phyloP scores from a whole-genome alignment of 2,113 vertebrate genomes.

The Ophthalmolycus amberensis region DNA sequence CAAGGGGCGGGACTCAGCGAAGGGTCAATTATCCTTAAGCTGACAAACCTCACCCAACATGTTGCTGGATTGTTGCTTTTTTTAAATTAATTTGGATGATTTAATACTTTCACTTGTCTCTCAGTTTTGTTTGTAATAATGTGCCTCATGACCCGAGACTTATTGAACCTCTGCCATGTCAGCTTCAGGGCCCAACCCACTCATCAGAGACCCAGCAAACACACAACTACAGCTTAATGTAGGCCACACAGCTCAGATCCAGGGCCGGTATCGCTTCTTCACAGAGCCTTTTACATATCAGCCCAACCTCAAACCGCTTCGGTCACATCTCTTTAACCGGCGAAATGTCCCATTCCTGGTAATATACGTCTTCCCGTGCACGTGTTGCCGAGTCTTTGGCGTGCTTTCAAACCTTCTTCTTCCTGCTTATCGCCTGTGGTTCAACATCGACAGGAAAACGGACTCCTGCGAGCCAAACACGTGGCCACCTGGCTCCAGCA shows the following conservation, averaged over 20 bases:
- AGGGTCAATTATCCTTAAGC: slow-evolving; percentile 37
- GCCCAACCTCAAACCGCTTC: slow-evolving; percentile 31
- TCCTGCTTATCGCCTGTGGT: slow-evolving; percentile 61
- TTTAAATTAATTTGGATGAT: slow-evolving; percentile 23
- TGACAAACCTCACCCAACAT: slow-evolving; percentile 57
- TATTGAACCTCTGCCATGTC: slow-evolving; percentile 29
- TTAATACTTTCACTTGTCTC: slow-evolving; percentile 23
- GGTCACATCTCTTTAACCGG: slow-evolving; percentile 19
- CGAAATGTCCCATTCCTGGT: slow-evolving; percentile 52
- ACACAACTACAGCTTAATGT: slow-evolving; percentile 3
- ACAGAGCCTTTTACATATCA: slow-evolving; percentile 34
- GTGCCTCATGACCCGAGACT: not conserved
- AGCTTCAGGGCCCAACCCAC: slow-evolving; percentile 27
- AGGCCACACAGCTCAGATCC: slow-evolving; percentile 6
- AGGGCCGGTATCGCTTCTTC: slow-evolving; percentile 18
- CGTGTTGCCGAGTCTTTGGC: slow-evolving; percentile 51
- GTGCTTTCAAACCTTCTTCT: slow-evolving; percentile 18
- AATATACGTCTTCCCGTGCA: slow-evolving; percentile 37
- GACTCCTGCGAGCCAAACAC: slow-evolving; percentile 67
- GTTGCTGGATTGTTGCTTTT: slow-evolving; percentile 19
- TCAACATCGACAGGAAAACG: slow-evolving; percentile 54
- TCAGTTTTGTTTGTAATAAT: slow-evolving; percentile 31
- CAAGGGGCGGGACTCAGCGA: too few species aligned
- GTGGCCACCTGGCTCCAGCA: slow-evolving; percentile 74
- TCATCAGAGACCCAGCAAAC: slow-evolving; percentile 31